These are phyloP conservation scores for Aramus guarauna DNA, from an alignment of 2,113 vertebrate genomes.

Conservation along the genomic window DNA sequence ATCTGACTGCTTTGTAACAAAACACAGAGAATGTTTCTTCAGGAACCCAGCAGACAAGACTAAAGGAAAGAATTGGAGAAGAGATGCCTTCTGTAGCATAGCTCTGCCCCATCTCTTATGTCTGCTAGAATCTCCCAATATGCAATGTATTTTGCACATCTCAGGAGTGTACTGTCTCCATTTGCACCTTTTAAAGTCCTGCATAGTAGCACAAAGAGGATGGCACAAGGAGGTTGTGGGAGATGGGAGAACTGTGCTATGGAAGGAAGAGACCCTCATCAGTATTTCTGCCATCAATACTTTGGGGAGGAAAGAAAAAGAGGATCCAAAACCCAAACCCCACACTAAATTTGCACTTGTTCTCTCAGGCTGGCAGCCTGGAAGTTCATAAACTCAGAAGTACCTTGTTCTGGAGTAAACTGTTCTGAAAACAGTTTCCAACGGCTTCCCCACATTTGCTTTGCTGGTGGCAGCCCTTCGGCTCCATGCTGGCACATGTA, in stretches of 20 bases:
- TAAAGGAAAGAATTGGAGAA: not conserved
- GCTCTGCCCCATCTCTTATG: not conserved
- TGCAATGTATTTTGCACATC: not conserved
- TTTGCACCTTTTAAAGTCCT: conserved; percentile 48
- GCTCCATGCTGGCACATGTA: conserved; percentile 27
- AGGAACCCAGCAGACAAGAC: not conserved
- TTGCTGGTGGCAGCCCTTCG: conserved; percentile 55
- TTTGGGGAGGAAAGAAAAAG: not conserved
- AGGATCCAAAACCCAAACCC: not conserved
- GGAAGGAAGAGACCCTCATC: not conserved
- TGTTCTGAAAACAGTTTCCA: conserved; percentile 38
- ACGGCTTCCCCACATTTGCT: conserved; percentile 16
- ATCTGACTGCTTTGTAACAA: not conserved
- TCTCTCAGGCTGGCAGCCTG: conserved; percentile 42
- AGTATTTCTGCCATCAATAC: conserved; percentile 5
- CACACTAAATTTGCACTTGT: conserved; percentile 5
- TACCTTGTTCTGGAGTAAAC: conserved; percentile 30
- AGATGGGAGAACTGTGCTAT: not conserved
- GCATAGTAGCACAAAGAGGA: conserved; percentile 43
- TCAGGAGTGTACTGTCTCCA: not conserved
- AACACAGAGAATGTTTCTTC: not conserved
- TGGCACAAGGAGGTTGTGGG: not conserved
- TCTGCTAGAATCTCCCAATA: not conserved
- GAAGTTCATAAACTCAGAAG: conserved; percentile 37
- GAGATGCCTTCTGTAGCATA: not conserved